These are phyloP conservation scores for Gouania willdenowi DNA, from an alignment of 2,797 vertebrate species.

Conservation along the genomic window DNA sequence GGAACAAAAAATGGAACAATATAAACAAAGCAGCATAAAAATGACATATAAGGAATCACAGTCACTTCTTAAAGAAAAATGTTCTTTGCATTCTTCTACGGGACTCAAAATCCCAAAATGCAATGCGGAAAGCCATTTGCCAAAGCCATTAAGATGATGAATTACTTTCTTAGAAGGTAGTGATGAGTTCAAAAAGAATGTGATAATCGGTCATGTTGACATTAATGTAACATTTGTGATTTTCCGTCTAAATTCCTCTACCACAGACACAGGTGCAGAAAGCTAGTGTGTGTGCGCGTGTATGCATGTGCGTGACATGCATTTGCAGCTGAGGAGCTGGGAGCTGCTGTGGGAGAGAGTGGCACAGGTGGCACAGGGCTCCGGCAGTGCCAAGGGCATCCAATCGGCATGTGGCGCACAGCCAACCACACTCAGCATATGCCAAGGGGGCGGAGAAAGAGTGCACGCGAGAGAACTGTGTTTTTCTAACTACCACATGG, in stretches of 20 bases:
- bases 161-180: too few species aligned
- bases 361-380: conserved; percentile 77
- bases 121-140: too few species aligned
- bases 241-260: conserved; percentile 17
- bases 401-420: conserved; percentile 75
- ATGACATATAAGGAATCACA: too few species aligned
- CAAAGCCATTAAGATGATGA: too few species aligned
- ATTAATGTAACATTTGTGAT: conserved; percentile 37
- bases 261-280: conserved; percentile 59
- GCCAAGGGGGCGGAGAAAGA: conserved; percentile 49
- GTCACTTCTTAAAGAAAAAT: too few species aligned
- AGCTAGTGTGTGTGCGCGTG: conserved; percentile 30
- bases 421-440: conserved; percentile 77
- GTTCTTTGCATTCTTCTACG: too few species aligned
- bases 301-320: conserved; percentile 5
- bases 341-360: conserved; percentile 58
- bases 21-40: too few species aligned
- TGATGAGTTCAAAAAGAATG: too few species aligned
- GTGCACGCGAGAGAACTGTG: conserved; percentile 6
- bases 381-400: conserved; percentile 63
- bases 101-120: too few species aligned
- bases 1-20: too few species aligned
- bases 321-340: background rate
- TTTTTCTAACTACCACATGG: conserved; percentile 59
- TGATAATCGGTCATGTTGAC: too few species aligned